Percentiles rank a stretch among this genome's conserved stretches.
phyloP scores from a whole-genome alignment of 2,888 invertebrate species.

The Ariolimax columbianus region DNA sequence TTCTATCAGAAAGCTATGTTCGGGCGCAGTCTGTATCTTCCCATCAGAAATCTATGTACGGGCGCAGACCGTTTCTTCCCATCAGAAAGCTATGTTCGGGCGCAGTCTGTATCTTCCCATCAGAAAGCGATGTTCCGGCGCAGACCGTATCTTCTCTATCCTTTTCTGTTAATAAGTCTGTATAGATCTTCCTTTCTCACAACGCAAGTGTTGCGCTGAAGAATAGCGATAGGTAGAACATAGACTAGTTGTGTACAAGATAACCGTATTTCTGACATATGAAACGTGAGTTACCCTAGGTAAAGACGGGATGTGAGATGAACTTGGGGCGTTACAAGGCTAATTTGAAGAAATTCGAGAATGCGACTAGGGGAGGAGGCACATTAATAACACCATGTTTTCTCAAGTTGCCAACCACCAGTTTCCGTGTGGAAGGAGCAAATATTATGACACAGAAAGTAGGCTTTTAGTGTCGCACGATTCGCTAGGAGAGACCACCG shows the following conservation, averaged over 20 bases:
- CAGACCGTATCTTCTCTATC: no score
- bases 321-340: no score
- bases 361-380: background rate
- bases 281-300: background rate
- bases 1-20: no score
- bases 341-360: background rate
- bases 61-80: no score
- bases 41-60: no score
- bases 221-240: background rate
- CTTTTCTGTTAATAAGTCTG: background rate
- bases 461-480: conserved; percentile 21
- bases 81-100: no score
- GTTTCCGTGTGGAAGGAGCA: conserved; percentile 1
- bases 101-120: no score
- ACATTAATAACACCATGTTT: conserved; percentile 8
- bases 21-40: no score
- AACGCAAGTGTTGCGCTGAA: background rate
- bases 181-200: background rate
- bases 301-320: background rate
- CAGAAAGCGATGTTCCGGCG: conserved; percentile 18
- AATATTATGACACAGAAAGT: conserved; percentile 25
- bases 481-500: background rate
- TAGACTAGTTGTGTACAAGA: background rate
- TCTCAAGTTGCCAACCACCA: background rate
- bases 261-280: background rate